Percentiles rank a stretch among this genome's conserved stretches.
phyloP scores from a whole-genome alignment of 2,888 invertebrate genomes.

The Macrosiphum euphorbiae region DNA sequence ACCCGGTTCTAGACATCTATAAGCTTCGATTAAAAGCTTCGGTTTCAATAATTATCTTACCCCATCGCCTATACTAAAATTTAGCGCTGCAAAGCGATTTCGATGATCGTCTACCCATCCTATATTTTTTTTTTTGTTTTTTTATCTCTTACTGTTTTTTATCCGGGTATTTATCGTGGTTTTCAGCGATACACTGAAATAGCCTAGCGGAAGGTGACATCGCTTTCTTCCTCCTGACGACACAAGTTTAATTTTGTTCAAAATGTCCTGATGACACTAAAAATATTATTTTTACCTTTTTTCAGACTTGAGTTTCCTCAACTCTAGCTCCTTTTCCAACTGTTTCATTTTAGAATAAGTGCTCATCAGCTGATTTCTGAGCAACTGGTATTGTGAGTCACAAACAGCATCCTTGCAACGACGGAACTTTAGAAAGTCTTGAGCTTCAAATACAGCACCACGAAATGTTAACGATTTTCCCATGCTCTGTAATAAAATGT shows the following conservation, averaged over 20 bases:
- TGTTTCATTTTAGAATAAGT: slow-evolving; percentile 87
- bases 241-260: slow-evolving; percentile 55
- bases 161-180: slow-evolving; percentile 61
- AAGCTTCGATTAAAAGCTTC: slow-evolving; percentile 50
- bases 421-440: slow-evolving; percentile 81
- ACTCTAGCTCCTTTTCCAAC: slow-evolving; percentile 87
- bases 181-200: slow-evolving; percentile 63
- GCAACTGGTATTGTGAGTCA: slow-evolving; percentile 90
- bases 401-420: slow-evolving; percentile 84
- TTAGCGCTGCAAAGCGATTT: slow-evolving; percentile 59
- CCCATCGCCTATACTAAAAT: slow-evolving; percentile 39
- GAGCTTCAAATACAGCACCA: slow-evolving; percentile 84
- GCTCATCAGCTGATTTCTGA: slow-evolving; percentile 90
- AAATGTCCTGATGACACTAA: slow-evolving; percentile 18
- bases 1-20: slow-evolving; percentile 56
- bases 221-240: slow-evolving; percentile 64
- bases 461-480: slow-evolving; percentile 86
- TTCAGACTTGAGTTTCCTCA: slow-evolving; percentile 70
- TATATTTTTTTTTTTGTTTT: slow-evolving; percentile 45
- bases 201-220: slow-evolving; percentile 62
- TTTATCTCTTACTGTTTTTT: slow-evolving; percentile 59
- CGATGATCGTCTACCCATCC: slow-evolving; percentile 59
- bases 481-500: slow-evolving; percentile 73
- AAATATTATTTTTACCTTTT: slow-evolving; percentile 45
- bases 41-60: background rate